Base-by-base conservation (phyloP, 92 coral and sea anemone species). In the Isaurus tuberculatus region DNA sequence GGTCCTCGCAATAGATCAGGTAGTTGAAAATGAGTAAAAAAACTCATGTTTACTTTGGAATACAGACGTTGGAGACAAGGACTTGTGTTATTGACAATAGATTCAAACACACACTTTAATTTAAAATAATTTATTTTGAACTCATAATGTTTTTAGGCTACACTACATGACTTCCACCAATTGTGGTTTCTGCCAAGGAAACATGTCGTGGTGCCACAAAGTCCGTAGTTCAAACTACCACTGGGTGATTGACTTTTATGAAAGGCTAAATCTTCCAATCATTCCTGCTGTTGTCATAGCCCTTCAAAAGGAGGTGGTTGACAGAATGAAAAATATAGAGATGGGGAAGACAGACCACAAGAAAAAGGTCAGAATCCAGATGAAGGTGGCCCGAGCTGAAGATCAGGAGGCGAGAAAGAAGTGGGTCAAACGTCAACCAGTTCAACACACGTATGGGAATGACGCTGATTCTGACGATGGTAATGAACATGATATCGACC, bases 141-240 rank as follows among this genome's bases (percentile, higher is more conserved):
- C 43, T 37, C 43, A 9, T 37, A 37, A 37, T 37, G 43, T 53
- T 15, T 23, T 19, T 69, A 91, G 91, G 83, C 71, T 91, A 60
- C 94, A 91, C 51, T 88, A 91, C 86, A 85, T 85, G 36, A 71
- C 92, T 48, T 86, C 92, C 33, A 86, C 95, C 28, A 91, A 91
- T 79, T 77, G 84, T 72, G 95, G 92, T 31, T 65, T 91, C 19
- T 73, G 81, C 20, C 92, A 91, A 58, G 92, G 92, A 3, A 91
- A 88, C 63, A 82, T 88, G 90, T 64, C 92, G 0, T 91, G 92
- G 88, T 85, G 90, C 68, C 72, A 74, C 23, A 8, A 88, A 26
- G 30, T 51, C 22, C 20, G 89, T 42, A 85, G 89, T 0, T 2
- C 20, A 2, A 36, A 8, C 48, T 91, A 80, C 73, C 89, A 88